Evolutionary conservation across 2,888 invertebrate genomes (phyloP).

Genomic region (Dimorphilus gyrociliatus): DNA sequence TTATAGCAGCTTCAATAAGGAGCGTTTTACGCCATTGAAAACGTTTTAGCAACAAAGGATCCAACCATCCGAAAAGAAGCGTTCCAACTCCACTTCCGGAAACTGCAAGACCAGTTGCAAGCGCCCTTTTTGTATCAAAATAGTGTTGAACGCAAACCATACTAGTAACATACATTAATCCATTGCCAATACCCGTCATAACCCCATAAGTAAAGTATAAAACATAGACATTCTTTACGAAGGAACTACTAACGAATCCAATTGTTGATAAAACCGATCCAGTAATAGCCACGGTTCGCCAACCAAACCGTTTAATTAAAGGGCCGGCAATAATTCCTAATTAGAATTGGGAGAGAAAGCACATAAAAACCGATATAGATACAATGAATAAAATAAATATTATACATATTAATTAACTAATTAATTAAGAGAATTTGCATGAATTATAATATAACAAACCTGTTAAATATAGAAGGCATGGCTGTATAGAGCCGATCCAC

Average conservation of each 20-base stretch:
- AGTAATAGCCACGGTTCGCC: no score
- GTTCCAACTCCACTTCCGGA: not conserved
- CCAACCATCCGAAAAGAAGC: not conserved
- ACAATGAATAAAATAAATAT: no score
- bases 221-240: slow-evolving; percentile 1
- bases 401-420: no score
- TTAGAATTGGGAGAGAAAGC: no score
- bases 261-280: no score
- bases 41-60: not conserved
- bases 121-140: not conserved
- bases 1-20: not conserved
- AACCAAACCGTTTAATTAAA: no score
- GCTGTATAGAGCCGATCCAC: slow-evolving; percentile 12
- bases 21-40: not conserved
- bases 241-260: no score
- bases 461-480: slow-evolving; percentile 10
- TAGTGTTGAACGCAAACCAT: not conserved
- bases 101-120: not conserved
- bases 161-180: not conserved
- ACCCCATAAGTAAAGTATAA: no score
- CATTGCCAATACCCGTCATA: not conserved
- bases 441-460: no score
- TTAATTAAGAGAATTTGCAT: no score
- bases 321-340: no score
- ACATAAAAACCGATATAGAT: no score